These are phyloP conservation scores for Leptoclinus maculatus DNA, from an alignment of 2,797 vertebrate genomes.

Conservation along the genomic window DNA sequence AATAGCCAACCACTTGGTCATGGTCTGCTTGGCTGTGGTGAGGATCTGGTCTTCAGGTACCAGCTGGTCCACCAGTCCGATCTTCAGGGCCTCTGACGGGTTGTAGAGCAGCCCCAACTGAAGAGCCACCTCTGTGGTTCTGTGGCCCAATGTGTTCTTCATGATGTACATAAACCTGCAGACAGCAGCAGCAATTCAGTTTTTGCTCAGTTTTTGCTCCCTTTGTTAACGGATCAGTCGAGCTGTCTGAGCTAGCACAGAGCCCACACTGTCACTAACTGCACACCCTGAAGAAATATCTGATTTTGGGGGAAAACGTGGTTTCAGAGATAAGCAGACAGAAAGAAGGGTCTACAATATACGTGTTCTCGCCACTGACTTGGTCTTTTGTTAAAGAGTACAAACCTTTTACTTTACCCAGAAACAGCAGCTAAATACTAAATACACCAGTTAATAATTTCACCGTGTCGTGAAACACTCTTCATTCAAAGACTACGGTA, in stretches of 20 bases:
- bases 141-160: constrained; percentile 86
- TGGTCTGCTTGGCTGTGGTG: constrained; percentile 78
- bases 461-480: no score
- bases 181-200: not conserved
- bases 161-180: constrained; percentile 92
- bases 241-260: not conserved
- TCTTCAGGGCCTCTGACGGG: constrained; percentile 83
- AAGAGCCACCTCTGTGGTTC: constrained; percentile 87
- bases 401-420: no score
- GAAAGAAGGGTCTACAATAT: no score
- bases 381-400: no score
- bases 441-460: no score
- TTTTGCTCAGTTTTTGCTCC: no score
- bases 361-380: no score
- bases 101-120: constrained; percentile 88
- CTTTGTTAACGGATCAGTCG: not conserved
- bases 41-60: constrained; percentile 90
- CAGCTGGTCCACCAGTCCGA: constrained; percentile 92
- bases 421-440: no score
- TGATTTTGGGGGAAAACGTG: no score
- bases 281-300: no score
- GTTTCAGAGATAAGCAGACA: no score
- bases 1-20: constrained; percentile 89
- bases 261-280: not conserved
- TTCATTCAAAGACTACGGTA: no score